A percentile compares a stretch with the other conserved stretches of the same genome.
These are phyloP conservation scores for Pyrochroa serraticornis DNA, from an alignment of 2,888 invertebrate species.

Conservation along the genomic window DNA sequence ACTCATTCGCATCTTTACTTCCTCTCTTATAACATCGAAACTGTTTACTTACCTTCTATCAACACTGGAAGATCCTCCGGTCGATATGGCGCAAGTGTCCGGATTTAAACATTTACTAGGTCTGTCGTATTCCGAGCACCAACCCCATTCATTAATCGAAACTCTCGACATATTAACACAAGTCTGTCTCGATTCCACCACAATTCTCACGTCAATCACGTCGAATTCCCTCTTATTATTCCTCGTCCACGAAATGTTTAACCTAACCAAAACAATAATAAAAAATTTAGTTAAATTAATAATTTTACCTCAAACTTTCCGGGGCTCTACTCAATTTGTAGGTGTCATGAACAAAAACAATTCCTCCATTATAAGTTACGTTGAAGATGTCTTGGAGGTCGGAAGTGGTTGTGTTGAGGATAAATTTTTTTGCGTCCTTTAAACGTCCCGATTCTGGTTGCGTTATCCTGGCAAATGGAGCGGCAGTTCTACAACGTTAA, in stretches of 20 bases:
- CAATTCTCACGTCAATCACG: constrained; percentile 50
- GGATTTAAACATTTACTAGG: constrained; percentile 60
- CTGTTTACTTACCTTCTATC: constrained; percentile 35
- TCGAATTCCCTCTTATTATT: constrained; percentile 42
- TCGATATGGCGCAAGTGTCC: constrained; percentile 62
- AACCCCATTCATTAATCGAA: constrained; percentile 42
- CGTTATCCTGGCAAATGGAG: constrained; percentile 57
- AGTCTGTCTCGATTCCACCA: constrained; percentile 47
- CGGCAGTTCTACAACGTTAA: constrained; percentile 56
- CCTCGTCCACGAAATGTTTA: constrained; percentile 57
- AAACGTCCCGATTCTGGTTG: constrained; percentile 54
- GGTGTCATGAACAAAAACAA: constrained; percentile 63
- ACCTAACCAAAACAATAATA: constrained; percentile 40
- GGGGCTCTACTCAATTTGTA: constrained; percentile 56
- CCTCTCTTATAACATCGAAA: not conserved
- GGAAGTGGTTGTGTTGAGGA: not conserved
- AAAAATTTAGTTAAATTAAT: constrained; percentile 5
- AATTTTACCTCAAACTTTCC: constrained; percentile 53
- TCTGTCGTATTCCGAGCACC: constrained; percentile 62
- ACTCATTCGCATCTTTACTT: constrained; percentile 2
- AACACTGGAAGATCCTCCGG: constrained; percentile 55
- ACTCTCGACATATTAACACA: constrained; percentile 44
- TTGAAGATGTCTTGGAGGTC: constrained; percentile 56
- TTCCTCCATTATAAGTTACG: constrained; percentile 63
- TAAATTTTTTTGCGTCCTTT: constrained; percentile 35